Evolutionary conservation across 2,797 vertebrate genomes (phyloP), one percentile per base, ranked within the genome.

Genomic region (Muraenolepis orangiensis): DNA sequence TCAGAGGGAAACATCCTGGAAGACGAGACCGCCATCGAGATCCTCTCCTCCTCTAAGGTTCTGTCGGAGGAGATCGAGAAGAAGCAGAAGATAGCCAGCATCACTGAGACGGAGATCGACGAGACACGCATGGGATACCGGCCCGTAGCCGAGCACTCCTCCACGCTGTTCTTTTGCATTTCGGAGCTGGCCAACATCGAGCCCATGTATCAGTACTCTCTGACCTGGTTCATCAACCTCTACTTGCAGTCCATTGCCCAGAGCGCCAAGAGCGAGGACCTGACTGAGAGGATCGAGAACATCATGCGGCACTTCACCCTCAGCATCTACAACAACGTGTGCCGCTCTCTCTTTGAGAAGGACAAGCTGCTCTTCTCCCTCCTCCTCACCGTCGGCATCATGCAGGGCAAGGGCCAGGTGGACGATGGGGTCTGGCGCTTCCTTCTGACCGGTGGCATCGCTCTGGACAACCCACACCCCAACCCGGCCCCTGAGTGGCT

Each of bases 131-230:
- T 96, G 94, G 95, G 96, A 20, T 99, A 98, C 81, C 94, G 95
- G 12, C 95, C 96, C 0, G 96, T 97, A 71, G 96, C 97, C 10
- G 74, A 94, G 72, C 96, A 96, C 86, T 98, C 96, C 0, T 93
- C 96, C 69, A 91, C 95, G 78, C 80, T 97, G 61, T 98, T 98
- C 89, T 98, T 99, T 82, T 98, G 96, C 80, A 95, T 97, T 84
- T 97, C 96, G 4, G 96, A 98, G 29, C 84, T 99, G 77, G 96
- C 96, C 68, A 94, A 98, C 87, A 96, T 99, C 0, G 97, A 99
- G 75, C 96, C 96, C 0, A 98, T 98, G 97, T 98, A 98, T 84
- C 97, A 98, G 69, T 98, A 98, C 84, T 98, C 97, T 0, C 76
- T 98, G 78, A 92, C 86, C 4, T 99, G 97, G 97, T 98, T 98